A percentile compares a stretch with the other conserved stretches of the same genome.
Evolutionary conservation across 1,140 invertebrate genomes (phyloP).

Genomic region (Conopomorpha cramerella): DNA sequence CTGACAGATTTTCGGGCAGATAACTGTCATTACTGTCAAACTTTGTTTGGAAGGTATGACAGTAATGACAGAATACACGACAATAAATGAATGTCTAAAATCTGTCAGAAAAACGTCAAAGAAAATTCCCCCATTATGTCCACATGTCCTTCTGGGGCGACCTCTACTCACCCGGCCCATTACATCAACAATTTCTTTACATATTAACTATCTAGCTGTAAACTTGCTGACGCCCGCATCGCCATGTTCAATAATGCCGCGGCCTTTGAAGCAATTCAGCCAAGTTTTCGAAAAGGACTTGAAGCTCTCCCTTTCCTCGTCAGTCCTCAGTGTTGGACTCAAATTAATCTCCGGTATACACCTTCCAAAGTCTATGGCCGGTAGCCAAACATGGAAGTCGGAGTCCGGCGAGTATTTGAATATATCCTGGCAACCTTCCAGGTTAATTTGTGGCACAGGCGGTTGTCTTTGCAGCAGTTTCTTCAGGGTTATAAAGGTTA

Average conservation of each 20-base stretch:
- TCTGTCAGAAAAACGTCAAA: no score
- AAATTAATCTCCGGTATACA: slow-evolving; percentile 47
- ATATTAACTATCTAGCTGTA: slow-evolving; percentile 30
- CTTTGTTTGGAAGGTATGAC: no score
- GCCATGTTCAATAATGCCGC: slow-evolving; percentile 46
- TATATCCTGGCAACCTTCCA: slow-evolving; percentile 50
- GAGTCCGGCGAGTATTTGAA: slow-evolving; percentile 54
- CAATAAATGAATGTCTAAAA: no score
- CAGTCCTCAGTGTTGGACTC: slow-evolving; percentile 27
- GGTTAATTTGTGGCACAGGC: slow-evolving; percentile 44
- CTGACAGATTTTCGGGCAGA: no score
- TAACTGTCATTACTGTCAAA: no score
- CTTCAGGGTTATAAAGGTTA: slow-evolving; percentile 53
- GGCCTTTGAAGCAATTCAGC: slow-evolving; percentile 42
- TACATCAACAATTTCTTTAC: not conserved
- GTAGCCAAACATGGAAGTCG: slow-evolving; percentile 49
- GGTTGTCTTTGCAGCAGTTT: slow-evolving; percentile 47
- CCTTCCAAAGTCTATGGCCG: slow-evolving; percentile 38
- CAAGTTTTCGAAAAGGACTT: slow-evolving; percentile 45
- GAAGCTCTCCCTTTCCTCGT: slow-evolving; percentile 41
- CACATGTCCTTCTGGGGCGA: no score
- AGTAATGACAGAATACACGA: no score
- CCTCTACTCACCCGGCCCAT: not conserved
- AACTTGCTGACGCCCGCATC: slow-evolving; percentile 39
- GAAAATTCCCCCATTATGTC: no score